A percentile compares a stretch with the other conserved stretches of the same genome.
Conservation (phyloP, 2,113 vertebrate species). For the Lamprologus tigripictilis region DNA sequence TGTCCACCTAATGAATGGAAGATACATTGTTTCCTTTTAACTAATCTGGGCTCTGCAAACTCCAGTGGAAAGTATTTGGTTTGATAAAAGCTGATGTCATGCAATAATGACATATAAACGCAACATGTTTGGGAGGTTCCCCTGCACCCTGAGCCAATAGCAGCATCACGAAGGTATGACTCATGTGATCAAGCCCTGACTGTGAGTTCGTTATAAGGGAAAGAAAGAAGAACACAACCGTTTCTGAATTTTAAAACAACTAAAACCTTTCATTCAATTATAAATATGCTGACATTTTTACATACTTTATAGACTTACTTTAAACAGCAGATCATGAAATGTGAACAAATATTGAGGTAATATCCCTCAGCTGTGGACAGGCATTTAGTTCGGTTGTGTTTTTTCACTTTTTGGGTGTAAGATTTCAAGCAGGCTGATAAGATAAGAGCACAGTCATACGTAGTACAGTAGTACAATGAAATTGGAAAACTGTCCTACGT, state of each 20-base stretch:
- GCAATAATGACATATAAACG: not conserved
- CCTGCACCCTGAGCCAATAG: not conserved
- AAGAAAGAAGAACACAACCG: not conserved
- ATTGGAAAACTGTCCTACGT: accelerated
- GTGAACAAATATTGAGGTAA: not conserved
- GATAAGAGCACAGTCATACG: no score
- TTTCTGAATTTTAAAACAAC: not conserved
- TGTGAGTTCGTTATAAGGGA: not conserved
- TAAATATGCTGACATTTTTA: not conserved
- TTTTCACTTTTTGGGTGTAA: not conserved
- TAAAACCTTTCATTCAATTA: accelerated
- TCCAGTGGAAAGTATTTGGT: not conserved
- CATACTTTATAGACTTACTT: not conserved
- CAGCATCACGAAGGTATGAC: accelerated
- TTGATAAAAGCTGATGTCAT: accelerated
- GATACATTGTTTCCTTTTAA: accelerated
- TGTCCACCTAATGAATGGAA: not conserved
- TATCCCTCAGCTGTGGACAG: not conserved
- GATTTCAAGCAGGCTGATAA: not conserved
- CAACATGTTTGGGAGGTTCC: not conserved
- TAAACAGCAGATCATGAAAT: not conserved
- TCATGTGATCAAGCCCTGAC: not conserved
- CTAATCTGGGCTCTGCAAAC: not conserved
- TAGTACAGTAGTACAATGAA: no score
- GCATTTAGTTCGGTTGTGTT: accelerated